phyloP scores from a whole-genome alignment of 1,140 invertebrate species.

The Tetragonula clypearis region DNA sequence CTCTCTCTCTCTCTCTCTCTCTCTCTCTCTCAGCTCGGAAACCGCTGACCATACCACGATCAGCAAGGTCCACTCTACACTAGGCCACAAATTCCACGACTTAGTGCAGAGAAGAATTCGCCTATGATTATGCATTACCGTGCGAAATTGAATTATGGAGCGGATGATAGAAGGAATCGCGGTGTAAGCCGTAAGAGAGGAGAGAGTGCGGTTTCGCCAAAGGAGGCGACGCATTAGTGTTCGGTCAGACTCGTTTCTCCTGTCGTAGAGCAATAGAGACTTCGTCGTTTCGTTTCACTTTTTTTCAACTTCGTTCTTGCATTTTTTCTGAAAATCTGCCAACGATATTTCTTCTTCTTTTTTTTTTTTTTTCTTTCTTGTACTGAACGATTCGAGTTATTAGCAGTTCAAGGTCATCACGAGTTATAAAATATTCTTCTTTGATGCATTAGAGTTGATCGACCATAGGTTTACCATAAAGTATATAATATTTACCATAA shows the following conservation, averaged over 20 bases:
- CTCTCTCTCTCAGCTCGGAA: background rate
- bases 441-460: too few relatives aligned
- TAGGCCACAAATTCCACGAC: conserved; percentile 29
- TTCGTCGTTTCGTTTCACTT: background rate
- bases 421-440: too few relatives aligned
- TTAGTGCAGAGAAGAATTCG: conserved; percentile 20
- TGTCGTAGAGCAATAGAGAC: conserved; percentile 19
- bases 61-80: conserved; percentile 15
- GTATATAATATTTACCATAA: too few relatives aligned
- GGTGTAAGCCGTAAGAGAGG: conserved; percentile 17
- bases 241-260: conserved; percentile 58
- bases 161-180: conserved; percentile 34
- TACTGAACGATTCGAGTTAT: too few relatives aligned
- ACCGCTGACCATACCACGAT: conserved; percentile 24
- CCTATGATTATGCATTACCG: conserved; percentile 34
- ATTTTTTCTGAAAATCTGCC: background rate
- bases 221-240: conserved; percentile 63
- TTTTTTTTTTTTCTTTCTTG: too few relatives aligned
- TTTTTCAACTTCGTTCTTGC: too few relatives aligned
- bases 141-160: conserved; percentile 57
- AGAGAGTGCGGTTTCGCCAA: conserved; percentile 32
- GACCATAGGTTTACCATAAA: too few relatives aligned
- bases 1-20: too few relatives aligned
- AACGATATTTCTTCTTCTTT: too few relatives aligned
- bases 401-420: too few relatives aligned